Evolutionary conservation across 2,888 invertebrate genomes (phyloP), one percentile per base, ranked within the genome.

Genomic region (Deilephila elpenor): DNA sequence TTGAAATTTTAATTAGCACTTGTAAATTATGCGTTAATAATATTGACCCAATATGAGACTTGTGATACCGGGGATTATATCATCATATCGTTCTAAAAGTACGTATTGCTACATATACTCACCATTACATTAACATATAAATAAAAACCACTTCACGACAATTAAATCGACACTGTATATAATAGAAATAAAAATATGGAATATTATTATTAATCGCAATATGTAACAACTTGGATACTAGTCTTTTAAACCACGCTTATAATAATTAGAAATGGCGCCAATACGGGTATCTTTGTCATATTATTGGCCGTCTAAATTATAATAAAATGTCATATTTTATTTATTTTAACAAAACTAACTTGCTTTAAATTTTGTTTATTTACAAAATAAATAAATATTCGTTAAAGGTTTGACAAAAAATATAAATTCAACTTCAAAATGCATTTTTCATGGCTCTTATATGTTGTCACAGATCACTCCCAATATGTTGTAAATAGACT

Each of bases 1-100:
- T 56, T 56, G 56, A 56, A 56, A 56, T 56, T 56, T 56, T 56
- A 56, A 56, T 56, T 56, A 56, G 56, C n/a, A 56, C 56, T 56
- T 19, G 5, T n/a, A 56, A n/a, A 56, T 56, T 56, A 56, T 19
- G n/a, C 19, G 17, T 19, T 56, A 56, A 5, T 56, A 6, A 1
- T n/a, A 56, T 56, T n/a, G 19, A n/a, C 6, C 56, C 19, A 56
- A 19, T 56, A 56, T 56, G 5, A n/a, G 6, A n/a, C 56, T 56
- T 19, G 56, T n/a, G n/a, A 56, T n/a, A 17, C 56, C 56, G n/a
- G 19, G n/a, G n/a, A 56, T 56, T 56, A 56, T 56, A 56, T 56
- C 56, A 56, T n/a, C 56, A n/a, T 17, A 56, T 32, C 34, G 19
- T 32, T 29, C 19, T 61, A 19, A 32, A 19, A 32, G 19, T 29